These are phyloP conservation scores for Drosophila jambulina DNA, from an alignment of 1,140 invertebrate species.

Conservation along the genomic window DNA sequence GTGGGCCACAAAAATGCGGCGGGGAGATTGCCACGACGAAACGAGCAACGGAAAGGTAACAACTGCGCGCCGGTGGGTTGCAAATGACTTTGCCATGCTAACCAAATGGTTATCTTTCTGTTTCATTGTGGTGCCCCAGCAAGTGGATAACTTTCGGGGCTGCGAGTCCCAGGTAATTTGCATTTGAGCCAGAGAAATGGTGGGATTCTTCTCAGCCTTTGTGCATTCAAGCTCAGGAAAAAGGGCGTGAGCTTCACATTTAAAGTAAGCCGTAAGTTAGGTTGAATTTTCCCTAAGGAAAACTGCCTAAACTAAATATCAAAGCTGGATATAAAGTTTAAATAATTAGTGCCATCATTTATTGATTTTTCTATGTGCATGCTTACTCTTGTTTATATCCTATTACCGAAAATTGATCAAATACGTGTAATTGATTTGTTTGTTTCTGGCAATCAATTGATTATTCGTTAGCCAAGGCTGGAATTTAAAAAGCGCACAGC, in stretches of 20 bases:
- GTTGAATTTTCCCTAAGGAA: neutral
- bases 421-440: constrained; percentile 54
- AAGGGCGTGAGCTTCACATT: neutral
- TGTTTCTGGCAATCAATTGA: constrained; percentile 37
- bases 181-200: constrained; percentile 16
- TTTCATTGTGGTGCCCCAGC: constrained; percentile 34
- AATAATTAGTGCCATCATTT: neutral
- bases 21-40: constrained; percentile 60
- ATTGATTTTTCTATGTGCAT: neutral
- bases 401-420: constrained; percentile 21
- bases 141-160: constrained; percentile 35
- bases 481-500: constrained; percentile 24
- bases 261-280: neutral
- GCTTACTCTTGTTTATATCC: neutral
- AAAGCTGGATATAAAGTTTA: neutral
- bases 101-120: constrained; percentile 52
- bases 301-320: neutral
- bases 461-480: constrained; percentile 11
- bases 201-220: neutral
- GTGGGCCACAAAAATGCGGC: constrained; percentile 70
- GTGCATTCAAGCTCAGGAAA: neutral
- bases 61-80: constrained; percentile 10
- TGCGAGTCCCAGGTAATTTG: constrained; percentile 27
- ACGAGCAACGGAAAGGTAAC: constrained; percentile 36
- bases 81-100: constrained; percentile 40